Evolutionary conservation across 2,888 invertebrate species (phyloP), one percentile per base, ranked within the genome.

Genomic region (Gerris lacustris): DNA sequence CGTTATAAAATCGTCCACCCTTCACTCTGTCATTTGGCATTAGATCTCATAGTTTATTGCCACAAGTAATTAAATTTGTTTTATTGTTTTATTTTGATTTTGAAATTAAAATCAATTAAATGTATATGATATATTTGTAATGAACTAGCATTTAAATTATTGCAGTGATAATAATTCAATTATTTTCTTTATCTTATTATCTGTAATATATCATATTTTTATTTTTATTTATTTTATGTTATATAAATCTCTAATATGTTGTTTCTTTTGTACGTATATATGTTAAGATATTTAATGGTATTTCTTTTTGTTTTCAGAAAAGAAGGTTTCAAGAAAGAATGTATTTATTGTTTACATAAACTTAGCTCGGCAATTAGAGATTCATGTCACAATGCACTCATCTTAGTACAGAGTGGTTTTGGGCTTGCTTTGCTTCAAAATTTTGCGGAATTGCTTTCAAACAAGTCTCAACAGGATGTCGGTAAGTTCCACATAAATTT

Each of bases 21-120:
- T 1, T 84, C 85, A 73, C 81, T 87, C 66, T 86, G 84, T 73
- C 81, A 84, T 75, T 82, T 87, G 72, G 84, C 86, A 66, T 82
- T 87, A 45, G 85, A 86, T 31, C 72, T 77, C 31, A 73, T 77
- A 9, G 74, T 75, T 31, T 71, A 72, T 45, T 74, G 71, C 15
- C 71, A 75, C 62, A 73, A 68, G 75, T 75, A 63, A 70, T 17
- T 67, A 70, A 31, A 17, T 18, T 70, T 66, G 15, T 67, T 47
- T 67, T 45, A 67, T 17, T 5, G 5, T 15, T 76, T 77, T 77
- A 80, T 80, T 80, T 76, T 9, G 66, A 67, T 66, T 45, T 44
- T 15, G 45, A 67, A n/a, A 18, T 47, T 47, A 5, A 7, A 6
- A 7, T 45, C 31, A 31, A 31, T 31, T 31, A 31, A 31, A 31